Base-by-base conservation (phyloP, 2,888 invertebrate genomes). In the Panorpa germanica region DNA sequence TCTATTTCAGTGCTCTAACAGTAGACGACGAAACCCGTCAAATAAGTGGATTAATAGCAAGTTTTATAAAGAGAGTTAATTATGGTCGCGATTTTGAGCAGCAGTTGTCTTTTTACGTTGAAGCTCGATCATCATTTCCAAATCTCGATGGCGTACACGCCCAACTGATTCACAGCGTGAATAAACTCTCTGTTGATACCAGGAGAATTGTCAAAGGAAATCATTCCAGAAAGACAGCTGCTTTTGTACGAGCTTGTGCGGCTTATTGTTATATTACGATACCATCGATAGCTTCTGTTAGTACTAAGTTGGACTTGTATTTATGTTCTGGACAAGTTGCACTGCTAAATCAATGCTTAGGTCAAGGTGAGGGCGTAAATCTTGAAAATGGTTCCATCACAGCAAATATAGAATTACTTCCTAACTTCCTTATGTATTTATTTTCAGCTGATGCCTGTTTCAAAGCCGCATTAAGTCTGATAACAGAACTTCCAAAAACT, bases 241-340 rank as follows among this genome's bases (percentile, higher is more conserved):
- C 83, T 41, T 81, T 91, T 59, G 80, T 83, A 17, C 72, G 85
- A 45, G 93, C 95, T 3, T 95, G 95, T 58, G 77, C 85, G 25
- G 95, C 96, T 0, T 96, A 85, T 57, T 78, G 81, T 52, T 95
- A 78, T 54, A 91, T 96, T 37, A 95, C 95, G 6, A 82, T 91
- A 49, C 96, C 96, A n/a, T 93, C 93, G 9, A 69, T 96, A 47
- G 70, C 65, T 42, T 77, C 78, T 35, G 64, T 75, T n/a, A 69
- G 76, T 35, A 63, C 70, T 14, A 69, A 80, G 46, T 65, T 90
- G 42, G 77, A 82, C 42, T 65, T 95, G 27, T 90, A 90, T 59
- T 61, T 91, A 33, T 59, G 83, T 5, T 77, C 82, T 9, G 90
- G 86, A 11, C 85, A 88, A 56, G 78, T 85, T 25, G 86, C 91